Percentiles rank a stretch among this genome's conserved stretches.
phyloP scores from a whole-genome alignment of 2,113 vertebrate genomes.

The Electrona antarctica region DNA sequence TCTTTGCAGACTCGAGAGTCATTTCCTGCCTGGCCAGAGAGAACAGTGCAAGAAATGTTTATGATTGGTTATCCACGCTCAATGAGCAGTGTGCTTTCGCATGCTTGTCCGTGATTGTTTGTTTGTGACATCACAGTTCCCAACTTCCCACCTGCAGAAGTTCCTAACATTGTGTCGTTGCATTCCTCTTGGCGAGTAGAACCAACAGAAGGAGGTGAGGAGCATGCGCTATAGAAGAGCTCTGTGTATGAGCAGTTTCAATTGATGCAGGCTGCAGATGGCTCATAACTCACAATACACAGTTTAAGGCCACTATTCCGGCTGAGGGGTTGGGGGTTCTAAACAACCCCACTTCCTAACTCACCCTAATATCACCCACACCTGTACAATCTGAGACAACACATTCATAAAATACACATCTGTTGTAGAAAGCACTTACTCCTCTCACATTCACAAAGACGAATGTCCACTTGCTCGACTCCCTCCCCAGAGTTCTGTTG shows the following conservation, averaged over 20 bases:
- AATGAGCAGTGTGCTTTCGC: conserved; percentile 19
- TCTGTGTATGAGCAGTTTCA: conserved; percentile 20
- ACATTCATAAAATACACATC: conserved; percentile 47
- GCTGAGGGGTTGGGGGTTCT: conserved; percentile 26
- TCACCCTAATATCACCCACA: conserved; percentile 21
- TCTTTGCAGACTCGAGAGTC: conserved; percentile 6
- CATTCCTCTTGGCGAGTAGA: conserved; percentile 35
- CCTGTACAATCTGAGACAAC: conserved; percentile 38
- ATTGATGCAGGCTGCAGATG: conserved; percentile 38
- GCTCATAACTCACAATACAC: conserved; percentile 42
- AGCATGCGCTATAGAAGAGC: background rate
- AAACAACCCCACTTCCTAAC: conserved; percentile 33
- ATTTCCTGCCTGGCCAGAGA: conserved; percentile 27
- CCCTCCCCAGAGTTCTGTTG: conserved; percentile 14
- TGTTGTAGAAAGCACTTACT: conserved; percentile 28
- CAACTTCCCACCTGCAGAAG: conserved; percentile 5
- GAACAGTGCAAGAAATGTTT: conserved; percentile 5
- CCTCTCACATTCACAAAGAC: conserved; percentile 18
- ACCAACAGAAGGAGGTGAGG: conserved; percentile 3
- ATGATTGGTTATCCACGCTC: conserved; percentile 15
- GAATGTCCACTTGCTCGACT: conserved; percentile 16
- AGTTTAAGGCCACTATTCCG: conserved; percentile 68
- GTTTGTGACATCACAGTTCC: conserved; percentile 35
- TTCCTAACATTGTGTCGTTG: conserved; percentile 35
- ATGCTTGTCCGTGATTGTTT: conserved; percentile 28